Conservation (phyloP, 2,113 vertebrate genomes). For the Megaleporinus macrocephalus region DNA sequence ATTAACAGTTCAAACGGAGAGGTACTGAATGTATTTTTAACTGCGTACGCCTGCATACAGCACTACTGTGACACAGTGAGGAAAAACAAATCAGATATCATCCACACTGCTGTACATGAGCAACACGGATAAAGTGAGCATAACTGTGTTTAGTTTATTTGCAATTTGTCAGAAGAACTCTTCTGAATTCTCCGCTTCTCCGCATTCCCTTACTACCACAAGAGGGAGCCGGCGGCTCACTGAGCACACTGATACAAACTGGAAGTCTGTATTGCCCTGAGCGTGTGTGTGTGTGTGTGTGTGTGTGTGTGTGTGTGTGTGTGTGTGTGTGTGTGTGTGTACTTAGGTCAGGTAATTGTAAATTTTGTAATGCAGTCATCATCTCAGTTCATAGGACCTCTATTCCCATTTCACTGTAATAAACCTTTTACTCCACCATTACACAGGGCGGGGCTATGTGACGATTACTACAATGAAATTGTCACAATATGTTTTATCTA, state of each 20-base stretch:
- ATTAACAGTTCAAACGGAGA: no score
- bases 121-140: no score
- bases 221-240: conserved; percentile 47
- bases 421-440: not conserved
- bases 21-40: not conserved
- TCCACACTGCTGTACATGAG: not conserved
- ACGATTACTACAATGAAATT: not conserved
- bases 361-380: not conserved
- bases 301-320: not conserved
- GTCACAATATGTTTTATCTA: no score
- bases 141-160: no score
- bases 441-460: not conserved
- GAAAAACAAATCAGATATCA: not conserved
- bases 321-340: not conserved
- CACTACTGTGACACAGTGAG: not conserved
- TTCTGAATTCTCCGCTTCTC: no score
- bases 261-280: not conserved
- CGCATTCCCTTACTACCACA: conserved; percentile 7
- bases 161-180: not conserved
- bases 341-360: not conserved
- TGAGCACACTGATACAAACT: conserved; percentile 6
- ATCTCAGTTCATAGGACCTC: not conserved
- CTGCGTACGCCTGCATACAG: no score
- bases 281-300: not conserved
- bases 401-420: not conserved